These are phyloP conservation scores for Macrotis lagotis DNA, from an alignment of 2,113 vertebrate species.

Conservation along the genomic window DNA sequence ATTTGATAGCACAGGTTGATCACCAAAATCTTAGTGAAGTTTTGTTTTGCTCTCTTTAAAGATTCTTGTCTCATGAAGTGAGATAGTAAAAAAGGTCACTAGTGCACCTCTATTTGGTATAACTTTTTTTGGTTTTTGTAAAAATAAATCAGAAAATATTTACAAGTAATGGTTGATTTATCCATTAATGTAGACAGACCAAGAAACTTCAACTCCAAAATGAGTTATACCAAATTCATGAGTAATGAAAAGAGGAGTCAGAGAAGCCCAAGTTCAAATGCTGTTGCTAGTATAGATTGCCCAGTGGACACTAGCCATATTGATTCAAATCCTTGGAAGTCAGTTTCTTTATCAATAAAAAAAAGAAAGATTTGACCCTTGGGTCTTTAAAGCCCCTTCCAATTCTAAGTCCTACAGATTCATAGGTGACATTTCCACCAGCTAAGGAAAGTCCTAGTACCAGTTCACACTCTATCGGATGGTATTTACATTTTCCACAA, in stretches of 20 bases:
- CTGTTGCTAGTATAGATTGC: neutral
- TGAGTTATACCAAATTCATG: slow-evolving; percentile 36
- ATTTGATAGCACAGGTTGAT: neutral
- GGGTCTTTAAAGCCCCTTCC: neutral
- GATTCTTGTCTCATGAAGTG: neutral
- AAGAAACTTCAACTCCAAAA: slow-evolving; percentile 50
- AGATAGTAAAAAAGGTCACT: slow-evolving; percentile 37
- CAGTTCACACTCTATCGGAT: slow-evolving; percentile 34
- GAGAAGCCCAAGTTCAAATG: neutral
- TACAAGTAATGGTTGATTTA: slow-evolving; percentile 75
- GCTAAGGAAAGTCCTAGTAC: slow-evolving; percentile 46
- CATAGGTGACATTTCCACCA: slow-evolving; percentile 54
- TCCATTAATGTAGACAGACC: slow-evolving; percentile 58
- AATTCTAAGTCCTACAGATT: neutral
- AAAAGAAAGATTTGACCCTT: neutral
- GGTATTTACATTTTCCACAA: slow-evolving; percentile 7
- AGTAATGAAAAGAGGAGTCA: neutral
- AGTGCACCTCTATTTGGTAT: slow-evolving; percentile 35
- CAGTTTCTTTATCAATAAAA: neutral
- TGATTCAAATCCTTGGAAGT: neutral
- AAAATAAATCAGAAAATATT: slow-evolving; percentile 43
- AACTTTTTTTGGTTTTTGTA: neutral
- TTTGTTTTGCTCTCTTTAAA: neutral
- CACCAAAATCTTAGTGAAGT: neutral
- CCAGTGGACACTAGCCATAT: neutral